phyloP scores from a whole-genome alignment of 2,888 invertebrate species.

The Shargacucullia verbasci region DNA sequence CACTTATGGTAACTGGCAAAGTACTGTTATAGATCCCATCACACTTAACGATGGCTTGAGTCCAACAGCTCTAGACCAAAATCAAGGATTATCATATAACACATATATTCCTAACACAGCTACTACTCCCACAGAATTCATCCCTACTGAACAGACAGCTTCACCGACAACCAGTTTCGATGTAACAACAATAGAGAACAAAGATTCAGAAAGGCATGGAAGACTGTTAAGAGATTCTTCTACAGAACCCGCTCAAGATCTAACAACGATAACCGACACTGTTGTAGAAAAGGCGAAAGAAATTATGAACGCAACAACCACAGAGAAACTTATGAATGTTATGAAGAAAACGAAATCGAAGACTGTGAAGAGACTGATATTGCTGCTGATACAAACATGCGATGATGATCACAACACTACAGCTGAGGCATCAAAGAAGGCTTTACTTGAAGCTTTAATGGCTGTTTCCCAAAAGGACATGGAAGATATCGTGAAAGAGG shows the following conservation, averaged over 20 bases:
- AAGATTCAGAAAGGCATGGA: constrained; percentile 73
- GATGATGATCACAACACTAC: constrained; percentile 92
- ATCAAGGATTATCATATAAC: constrained; percentile 68
- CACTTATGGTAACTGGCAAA: constrained; percentile 89
- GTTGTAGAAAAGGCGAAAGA: constrained; percentile 92
- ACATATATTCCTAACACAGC: constrained; percentile 70
- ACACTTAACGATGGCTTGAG: constrained; percentile 91
- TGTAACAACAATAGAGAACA: constrained; percentile 66
- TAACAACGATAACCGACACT: constrained; percentile 91
- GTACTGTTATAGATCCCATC: constrained; percentile 92
- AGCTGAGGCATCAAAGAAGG: constrained; percentile 91
- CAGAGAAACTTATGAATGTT: constrained; percentile 92
- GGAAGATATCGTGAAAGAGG: constrained; percentile 84
- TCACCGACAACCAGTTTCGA: constrained; percentile 74
- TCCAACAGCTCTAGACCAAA: constrained; percentile 72
- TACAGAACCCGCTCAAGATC: constrained; percentile 87
- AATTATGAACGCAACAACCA: constrained; percentile 93
- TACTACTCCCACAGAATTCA: constrained; percentile 69
- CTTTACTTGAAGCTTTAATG: constrained; percentile 91
- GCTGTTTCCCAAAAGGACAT: constrained; percentile 90
- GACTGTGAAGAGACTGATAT: constrained; percentile 92
- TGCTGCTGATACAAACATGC: constrained; percentile 94
- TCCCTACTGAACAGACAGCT: constrained; percentile 72
- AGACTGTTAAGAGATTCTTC: constrained; percentile 77
- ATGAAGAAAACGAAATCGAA: constrained; percentile 95